Evolutionary conservation across 2,888 invertebrate species (phyloP).

Genomic region (Yponomeuta sedellus): DNA sequence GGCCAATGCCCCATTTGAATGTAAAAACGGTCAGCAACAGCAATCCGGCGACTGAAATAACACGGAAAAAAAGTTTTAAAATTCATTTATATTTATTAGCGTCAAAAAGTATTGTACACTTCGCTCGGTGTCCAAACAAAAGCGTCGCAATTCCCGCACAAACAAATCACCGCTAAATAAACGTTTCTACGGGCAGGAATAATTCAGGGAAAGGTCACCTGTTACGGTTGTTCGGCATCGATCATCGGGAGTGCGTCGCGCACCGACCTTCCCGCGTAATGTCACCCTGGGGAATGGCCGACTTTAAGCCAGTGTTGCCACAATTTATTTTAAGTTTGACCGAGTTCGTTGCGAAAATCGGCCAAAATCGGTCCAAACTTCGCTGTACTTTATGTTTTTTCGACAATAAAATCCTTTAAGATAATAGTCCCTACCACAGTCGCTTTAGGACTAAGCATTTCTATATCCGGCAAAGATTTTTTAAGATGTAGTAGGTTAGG

Average conservation of each 20-base stretch:
- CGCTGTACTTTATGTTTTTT: no score
- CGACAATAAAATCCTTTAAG: no score
- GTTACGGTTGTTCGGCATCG: conserved; percentile 73
- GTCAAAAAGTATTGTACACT: conserved; percentile 34
- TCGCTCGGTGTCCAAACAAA: conserved; percentile 40
- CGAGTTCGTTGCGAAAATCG: no score
- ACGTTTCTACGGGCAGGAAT: conserved; percentile 71
- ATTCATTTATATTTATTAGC: conserved; percentile 7
- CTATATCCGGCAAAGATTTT: no score
- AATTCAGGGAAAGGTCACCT: conserved; percentile 74
- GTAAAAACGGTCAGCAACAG: neutral
- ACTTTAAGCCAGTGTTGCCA: conserved; percentile 29
- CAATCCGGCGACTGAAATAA: neutral
- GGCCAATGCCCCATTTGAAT: conserved; percentile 11
- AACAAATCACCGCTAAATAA: conserved; percentile 73
- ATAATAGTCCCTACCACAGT: no score
- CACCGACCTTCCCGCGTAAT: conserved; percentile 63
- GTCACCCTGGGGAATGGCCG: conserved; percentile 61
- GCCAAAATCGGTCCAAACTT: no score
- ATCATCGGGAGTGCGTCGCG: conserved; percentile 70
- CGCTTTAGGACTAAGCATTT: no score
- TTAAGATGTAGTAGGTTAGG: no score
- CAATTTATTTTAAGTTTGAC: no score
- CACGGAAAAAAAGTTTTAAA: neutral
- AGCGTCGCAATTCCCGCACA: conserved; percentile 56